Conservation (phyloP, 2,113 vertebrate genomes). For the Labeo rohita region DNA sequence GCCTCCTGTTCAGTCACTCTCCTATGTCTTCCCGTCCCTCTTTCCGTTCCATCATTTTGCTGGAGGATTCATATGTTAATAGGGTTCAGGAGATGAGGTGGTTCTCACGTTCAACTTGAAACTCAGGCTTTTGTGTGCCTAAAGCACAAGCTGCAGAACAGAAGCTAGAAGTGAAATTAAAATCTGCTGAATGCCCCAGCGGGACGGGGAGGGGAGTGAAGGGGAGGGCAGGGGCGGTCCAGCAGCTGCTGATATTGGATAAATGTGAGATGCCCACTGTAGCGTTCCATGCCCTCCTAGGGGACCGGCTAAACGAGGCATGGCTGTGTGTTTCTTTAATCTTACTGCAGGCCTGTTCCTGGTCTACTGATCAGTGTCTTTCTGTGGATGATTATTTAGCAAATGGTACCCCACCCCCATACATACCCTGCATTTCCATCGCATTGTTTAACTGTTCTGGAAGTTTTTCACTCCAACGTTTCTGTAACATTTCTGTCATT, state of each 20-base stretch:
- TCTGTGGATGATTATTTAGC: conserved; percentile 29
- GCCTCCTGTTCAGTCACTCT: conserved; percentile 50
- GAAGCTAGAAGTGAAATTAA: conserved; percentile 83
- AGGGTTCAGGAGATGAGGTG: conserved; percentile 90
- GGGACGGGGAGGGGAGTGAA: conserved; percentile 68
- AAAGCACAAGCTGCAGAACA: conserved; percentile 78
- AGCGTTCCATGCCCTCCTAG: conserved; percentile 53
- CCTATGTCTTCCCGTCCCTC: conserved; percentile 42
- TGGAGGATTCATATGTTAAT: conserved; percentile 92
- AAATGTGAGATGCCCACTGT: conserved; percentile 59
- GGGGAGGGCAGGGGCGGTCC: conserved; percentile 53
- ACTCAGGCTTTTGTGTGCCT: conserved; percentile 85
- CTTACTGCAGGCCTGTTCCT: conserved; percentile 44
- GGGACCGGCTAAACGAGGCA: conserved; percentile 48
- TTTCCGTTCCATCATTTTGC: conserved; percentile 68
- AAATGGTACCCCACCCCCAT: conserved; percentile 21
- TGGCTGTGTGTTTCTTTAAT: conserved; percentile 46
- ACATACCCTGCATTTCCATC: conserved; percentile 32
- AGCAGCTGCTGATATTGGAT: conserved; percentile 63
- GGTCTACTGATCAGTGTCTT: conserved; percentile 33
- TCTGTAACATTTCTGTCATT: not conserved
- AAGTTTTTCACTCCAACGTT: not conserved
- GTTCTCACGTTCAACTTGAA: conserved; percentile 93
- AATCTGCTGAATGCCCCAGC: conserved; percentile 80
- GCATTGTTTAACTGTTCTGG: conserved; percentile 36